Conservation (phyloP, 2,888 invertebrate species). For the Euclidia mi region DNA sequence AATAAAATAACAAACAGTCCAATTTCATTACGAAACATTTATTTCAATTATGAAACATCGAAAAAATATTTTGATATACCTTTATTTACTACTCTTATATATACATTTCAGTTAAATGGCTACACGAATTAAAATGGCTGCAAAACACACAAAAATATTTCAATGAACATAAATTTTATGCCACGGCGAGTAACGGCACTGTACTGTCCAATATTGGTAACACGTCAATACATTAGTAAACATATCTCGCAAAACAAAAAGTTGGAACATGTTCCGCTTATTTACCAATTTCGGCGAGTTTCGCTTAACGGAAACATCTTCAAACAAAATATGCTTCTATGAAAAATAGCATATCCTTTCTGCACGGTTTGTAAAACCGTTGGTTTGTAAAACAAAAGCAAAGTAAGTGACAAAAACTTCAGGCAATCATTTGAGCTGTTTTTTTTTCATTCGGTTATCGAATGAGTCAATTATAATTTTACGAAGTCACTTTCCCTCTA, state of each 20-base stretch:
- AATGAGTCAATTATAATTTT: too few species aligned
- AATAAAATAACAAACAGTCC: too few species aligned
- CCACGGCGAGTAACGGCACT: slow-evolving; percentile 9
- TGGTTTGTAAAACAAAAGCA: too few species aligned
- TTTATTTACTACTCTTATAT: too few species aligned
- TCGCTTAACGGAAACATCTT: not conserved
- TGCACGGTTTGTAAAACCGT: too few species aligned
- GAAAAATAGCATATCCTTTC: not conserved
- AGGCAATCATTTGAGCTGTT: too few species aligned
- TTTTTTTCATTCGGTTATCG: too few species aligned
- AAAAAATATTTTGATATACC: too few species aligned
- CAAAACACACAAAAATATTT: slow-evolving; percentile 21
- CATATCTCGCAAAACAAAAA: slow-evolving; percentile 15
- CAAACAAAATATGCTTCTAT: not conserved
- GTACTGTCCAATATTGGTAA: slow-evolving; percentile 41
- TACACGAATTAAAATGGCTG: slow-evolving; percentile 19
- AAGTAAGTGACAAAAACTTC: too few species aligned
- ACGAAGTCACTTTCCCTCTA: too few species aligned
- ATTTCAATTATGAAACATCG: too few species aligned
- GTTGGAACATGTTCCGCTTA: not conserved
- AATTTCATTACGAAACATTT: too few species aligned
- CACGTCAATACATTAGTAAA: slow-evolving; percentile 41
- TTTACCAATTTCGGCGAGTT: not conserved
- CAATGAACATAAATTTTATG: slow-evolving; percentile 27
- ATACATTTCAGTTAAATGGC: slow-evolving; percentile 4